phyloP scores from a whole-genome alignment of 1,140 invertebrate genomes.

The Listronotus bonariensis region DNA sequence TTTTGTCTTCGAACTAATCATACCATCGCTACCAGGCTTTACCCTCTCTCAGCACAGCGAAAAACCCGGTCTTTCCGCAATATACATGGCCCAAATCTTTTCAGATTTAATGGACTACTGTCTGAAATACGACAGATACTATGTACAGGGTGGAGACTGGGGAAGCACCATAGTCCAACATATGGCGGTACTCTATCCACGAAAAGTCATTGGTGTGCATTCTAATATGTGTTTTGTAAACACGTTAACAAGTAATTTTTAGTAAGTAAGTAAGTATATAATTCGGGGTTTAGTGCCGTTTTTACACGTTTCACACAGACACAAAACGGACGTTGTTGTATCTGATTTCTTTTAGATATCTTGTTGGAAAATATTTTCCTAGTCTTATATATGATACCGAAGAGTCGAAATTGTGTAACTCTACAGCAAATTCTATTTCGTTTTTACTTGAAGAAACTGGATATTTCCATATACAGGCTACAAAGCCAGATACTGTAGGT shows the following conservation, averaged over 20 bases:
- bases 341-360: no score
- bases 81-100: constrained; percentile 73
- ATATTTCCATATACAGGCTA: constrained; percentile 86
- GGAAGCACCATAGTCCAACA: constrained; percentile 39
- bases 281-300: no score
- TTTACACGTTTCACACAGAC: no score
- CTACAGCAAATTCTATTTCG: no score
- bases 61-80: constrained; percentile 64
- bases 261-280: no score
- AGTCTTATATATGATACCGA: no score
- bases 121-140: constrained; percentile 77
- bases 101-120: constrained; percentile 81
- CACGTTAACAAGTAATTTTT: no score
- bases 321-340: no score
- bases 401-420: no score
- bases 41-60: constrained; percentile 76
- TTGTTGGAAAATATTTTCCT: no score
- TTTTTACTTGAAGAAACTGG: constrained; percentile 64
- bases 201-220: constrained; percentile 71
- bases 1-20: constrained; percentile 72
- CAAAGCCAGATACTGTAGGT: no score
- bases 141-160: constrained; percentile 63
- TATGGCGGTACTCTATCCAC: constrained; percentile 71
- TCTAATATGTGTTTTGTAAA: constrained; percentile 64
- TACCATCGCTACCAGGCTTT: constrained; percentile 71